phyloP scores from a whole-genome alignment of 2,888 invertebrate genomes.

The Reticulitermes lucifugus region DNA sequence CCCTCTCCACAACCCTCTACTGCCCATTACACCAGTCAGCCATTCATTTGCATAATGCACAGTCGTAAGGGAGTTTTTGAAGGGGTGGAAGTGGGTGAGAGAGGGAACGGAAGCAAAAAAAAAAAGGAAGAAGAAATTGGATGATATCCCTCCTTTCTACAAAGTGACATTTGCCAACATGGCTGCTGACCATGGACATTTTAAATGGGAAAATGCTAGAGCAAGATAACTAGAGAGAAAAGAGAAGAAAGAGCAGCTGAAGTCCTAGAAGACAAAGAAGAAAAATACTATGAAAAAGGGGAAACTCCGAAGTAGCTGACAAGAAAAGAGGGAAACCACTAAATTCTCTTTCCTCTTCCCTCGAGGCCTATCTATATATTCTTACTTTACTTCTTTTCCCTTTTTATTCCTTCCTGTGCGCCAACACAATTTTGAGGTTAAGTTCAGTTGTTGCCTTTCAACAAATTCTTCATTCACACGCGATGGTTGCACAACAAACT shows the following conservation, averaged over 20 bases:
- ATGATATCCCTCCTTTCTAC: constrained; percentile 32
- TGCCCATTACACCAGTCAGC: constrained; percentile 41
- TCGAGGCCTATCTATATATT: constrained; percentile 20
- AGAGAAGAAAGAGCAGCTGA: constrained; percentile 26
- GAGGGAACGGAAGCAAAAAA: constrained; percentile 29
- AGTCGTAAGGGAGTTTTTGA: constrained; percentile 32
- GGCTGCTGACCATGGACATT: constrained; percentile 51
- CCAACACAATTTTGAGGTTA: constrained; percentile 25
- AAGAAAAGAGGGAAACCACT: constrained; percentile 44
- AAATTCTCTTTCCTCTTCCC: constrained; percentile 20
- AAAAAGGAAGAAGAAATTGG: constrained; percentile 30
- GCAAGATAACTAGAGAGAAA: constrained; percentile 25
- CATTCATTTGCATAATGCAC: constrained; percentile 43
- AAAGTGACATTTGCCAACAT: constrained; percentile 51
- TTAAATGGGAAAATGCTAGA: constrained; percentile 42
- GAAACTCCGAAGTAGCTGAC: constrained; percentile 42
- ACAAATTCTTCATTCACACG: constrained; percentile 15
- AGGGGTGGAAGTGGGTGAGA: constrained; percentile 35
- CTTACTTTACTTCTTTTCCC: constrained; percentile 6
- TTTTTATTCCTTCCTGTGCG: constrained; percentile 23
- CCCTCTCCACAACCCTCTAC: constrained; percentile 23
- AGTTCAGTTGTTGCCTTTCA: constrained; percentile 11
- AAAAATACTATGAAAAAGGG: neutral
- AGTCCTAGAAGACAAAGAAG: neutral
- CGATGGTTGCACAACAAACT: neutral